Base-by-base conservation (phyloP, 64 coral and sea anemone species). In the Stichodactyla helianthus region DNA sequence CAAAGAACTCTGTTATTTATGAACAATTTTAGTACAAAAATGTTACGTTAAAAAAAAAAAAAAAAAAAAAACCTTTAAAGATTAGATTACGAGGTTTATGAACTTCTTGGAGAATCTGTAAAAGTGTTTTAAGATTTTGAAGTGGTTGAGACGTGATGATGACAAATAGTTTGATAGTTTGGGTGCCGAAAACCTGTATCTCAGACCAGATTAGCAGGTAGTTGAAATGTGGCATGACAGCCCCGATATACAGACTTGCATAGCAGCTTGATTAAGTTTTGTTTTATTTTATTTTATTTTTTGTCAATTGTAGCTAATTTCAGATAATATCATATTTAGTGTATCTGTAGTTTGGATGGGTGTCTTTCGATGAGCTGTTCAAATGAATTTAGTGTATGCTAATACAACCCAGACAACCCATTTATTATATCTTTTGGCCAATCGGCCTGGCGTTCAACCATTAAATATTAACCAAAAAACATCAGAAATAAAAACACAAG, bases 401-500 rank as follows among this genome's bases (percentile, higher is more conserved):
- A 74, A 74, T 74, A 31, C 8, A 27, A 27, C 10, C 68, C 25
- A 74, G 35, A 31, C 8, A 27, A 27, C 10, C 68, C 25, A 74
- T 74, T 74, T 74, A 31, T 74, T 7, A 14, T 74, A 74, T 31
- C 22, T 74, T n/a, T 74, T 27, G 25, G 68, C 68, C 68, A 74
- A 74, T 74, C 68, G 68, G 25, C 68, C 68, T 27, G n/a, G 25
- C 4, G 68, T 31, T 23, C 26, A 27, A 6, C 52, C 26, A 81
- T 81, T 81, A 81, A 81, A 20, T 81, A 81, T 81, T 81, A 54
- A 81, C 15, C 12, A 81, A 81, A 81, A 20, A 53, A 54, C 78
- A 79, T 77, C 50, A 81, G 50, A 54, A 81, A 16, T 81, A 81
- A 81, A 81, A 81, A 81, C 78, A 81, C 1, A 81, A 84, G 83